Evolutionary conservation across 2,113 vertebrate genomes (phyloP), one percentile per base, ranked within the genome.

Genomic region (Hystrix cristata): DNA sequence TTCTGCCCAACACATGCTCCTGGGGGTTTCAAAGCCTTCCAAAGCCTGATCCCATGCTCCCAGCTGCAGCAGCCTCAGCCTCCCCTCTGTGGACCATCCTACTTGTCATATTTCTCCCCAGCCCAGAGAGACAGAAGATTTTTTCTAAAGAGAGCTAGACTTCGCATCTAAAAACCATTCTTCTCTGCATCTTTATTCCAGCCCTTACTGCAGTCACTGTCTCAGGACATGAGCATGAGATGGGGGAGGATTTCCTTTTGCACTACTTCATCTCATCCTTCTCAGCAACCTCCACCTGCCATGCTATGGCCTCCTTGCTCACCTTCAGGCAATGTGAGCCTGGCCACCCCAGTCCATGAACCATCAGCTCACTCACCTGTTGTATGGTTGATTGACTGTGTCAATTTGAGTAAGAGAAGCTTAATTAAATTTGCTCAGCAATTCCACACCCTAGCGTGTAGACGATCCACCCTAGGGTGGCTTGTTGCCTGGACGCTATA

Each of bases 151-250:
- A 69, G 14, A 71, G 23, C n/a, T 19, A 27, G 27, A 11, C 76
- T 60, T 53, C 21, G 12, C 5, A 5, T 6, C 10, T 57, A 14
- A 6, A 6, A 15, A 46, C 48, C 25, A 19, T 55, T 34, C n/a
- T 65, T 78, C 51, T 43, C 79, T 8, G 25, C 15, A 12, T 53
- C 51, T 80, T 59, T 21, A 64, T 21, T 55, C 90, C 13, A n/a
- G 59, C 11, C 57, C 65, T 80, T 89, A 67, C 81, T 88, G 19
- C 1, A n/a, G 23, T 34, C 13, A 38, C 29, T 25, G 60, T 10
- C 43, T 69, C 13, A 19, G 53, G 7, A 16, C 46, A 2, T 27
- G 19, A 13, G 46, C 2, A 0, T n/a, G 3, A 5, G 15, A 27
- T 34, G 31, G 62, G 19, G 4, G 31, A 64, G 74, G 23, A 12